Conservation (phyloP, 2,113 vertebrate species). For the Spermophilus dauricus region DNA sequence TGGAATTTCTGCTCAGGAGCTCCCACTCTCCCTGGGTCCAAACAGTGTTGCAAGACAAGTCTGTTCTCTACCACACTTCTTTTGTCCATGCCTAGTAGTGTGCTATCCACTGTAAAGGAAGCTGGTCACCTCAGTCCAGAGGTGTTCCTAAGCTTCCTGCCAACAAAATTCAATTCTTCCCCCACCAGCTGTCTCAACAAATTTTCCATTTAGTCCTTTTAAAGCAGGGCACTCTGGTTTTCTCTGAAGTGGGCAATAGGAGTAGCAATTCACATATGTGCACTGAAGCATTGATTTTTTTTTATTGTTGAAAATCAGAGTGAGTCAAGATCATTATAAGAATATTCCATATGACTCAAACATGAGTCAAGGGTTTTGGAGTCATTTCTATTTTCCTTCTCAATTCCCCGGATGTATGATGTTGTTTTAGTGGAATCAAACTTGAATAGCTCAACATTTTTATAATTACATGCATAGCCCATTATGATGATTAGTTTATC, state of each 20-base stretch:
- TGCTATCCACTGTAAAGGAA: slow-evolving; percentile 41
- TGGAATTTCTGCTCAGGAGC: slow-evolving; percentile 43
- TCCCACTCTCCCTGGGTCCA: slow-evolving; percentile 63
- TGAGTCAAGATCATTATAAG: slow-evolving; percentile 12
- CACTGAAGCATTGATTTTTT: neutral
- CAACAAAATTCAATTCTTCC: neutral
- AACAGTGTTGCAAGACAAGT: neutral
- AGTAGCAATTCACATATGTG: neutral
- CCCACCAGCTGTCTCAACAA: slow-evolving; percentile 75
- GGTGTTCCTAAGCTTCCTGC: neutral
- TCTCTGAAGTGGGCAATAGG: neutral
- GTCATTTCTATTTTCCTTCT: slow-evolving; percentile 29
- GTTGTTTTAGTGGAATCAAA: slow-evolving; percentile 27
- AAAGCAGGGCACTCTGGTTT: neutral
- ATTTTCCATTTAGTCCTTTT: slow-evolving; percentile 64
- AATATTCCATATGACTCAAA: slow-evolving; percentile 39
- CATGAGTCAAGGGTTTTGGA: neutral
- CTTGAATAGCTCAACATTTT: slow-evolving; percentile 38
- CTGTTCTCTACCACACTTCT: slow-evolving; percentile 56
- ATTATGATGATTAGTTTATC: neutral
- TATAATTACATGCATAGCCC: neutral
- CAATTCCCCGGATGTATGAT: neutral
- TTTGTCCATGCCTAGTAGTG: slow-evolving; percentile 37
- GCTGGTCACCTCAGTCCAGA: neutral
- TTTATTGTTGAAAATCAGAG: slow-evolving; percentile 1